Evolutionary conservation across 30 jellyfish, hydroid and myxozoan genomes (phyloP).

Genomic region (Turritopsis rubra): DNA sequence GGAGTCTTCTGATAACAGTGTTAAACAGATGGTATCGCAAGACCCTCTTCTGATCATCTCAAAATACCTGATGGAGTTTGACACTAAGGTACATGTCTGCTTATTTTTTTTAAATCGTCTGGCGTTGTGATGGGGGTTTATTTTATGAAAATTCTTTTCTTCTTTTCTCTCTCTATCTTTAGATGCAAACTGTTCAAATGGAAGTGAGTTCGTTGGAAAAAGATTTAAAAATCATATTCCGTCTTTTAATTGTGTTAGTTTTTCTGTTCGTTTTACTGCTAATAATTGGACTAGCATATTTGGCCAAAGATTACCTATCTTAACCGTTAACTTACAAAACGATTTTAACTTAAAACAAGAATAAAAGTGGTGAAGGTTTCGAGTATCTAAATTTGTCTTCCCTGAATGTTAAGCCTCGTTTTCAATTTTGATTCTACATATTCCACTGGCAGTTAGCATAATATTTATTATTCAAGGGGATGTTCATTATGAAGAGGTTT

Average conservation of each 20-base stretch:
- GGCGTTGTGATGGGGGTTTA: neutral
- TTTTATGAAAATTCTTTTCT: neutral
- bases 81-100: constrained; percentile 40
- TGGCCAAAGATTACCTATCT: neutral
- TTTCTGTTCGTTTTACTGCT: constrained; percentile 9
- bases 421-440: too few relatives aligned
- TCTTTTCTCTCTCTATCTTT: too few relatives aligned
- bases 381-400: too few relatives aligned
- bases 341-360: too few relatives aligned
- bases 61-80: constrained; percentile 42
- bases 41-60: constrained; percentile 49
- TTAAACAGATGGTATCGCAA: constrained; percentile 31
- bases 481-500: too few relatives aligned
- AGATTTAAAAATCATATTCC: constrained; percentile 35
- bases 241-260: constrained; percentile 25
- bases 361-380: too few relatives aligned
- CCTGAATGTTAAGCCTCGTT: too few relatives aligned
- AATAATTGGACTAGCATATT: neutral
- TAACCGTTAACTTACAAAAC: too few relatives aligned
- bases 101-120: neutral
- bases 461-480: too few relatives aligned
- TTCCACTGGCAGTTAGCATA: too few relatives aligned
- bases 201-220: constrained; percentile 35
- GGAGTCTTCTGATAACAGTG: constrained; percentile 49
- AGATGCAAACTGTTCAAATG: constrained; percentile 39